phyloP scores from a whole-genome alignment of 2,113 vertebrate species.

The Dinomys branickii region DNA sequence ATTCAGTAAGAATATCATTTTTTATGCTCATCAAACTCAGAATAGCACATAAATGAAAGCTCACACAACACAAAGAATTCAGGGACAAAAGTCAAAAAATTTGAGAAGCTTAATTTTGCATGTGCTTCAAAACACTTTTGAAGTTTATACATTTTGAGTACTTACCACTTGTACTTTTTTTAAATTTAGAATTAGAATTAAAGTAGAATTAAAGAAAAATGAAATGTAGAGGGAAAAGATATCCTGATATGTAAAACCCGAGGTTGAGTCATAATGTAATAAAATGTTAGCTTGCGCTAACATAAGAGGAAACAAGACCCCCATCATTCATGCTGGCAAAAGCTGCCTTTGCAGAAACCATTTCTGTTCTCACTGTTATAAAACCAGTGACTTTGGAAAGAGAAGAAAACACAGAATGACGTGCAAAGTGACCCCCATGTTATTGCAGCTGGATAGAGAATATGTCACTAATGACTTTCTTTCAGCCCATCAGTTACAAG shows the following conservation, averaged over 20 bases:
- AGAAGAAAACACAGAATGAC: constrained; percentile 72
- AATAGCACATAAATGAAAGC: constrained; percentile 24
- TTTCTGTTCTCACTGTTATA: constrained; percentile 72
- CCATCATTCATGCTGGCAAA: constrained; percentile 56
- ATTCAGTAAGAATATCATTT: constrained; percentile 26
- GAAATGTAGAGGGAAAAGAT: not conserved
- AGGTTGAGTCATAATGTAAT: constrained; percentile 46
- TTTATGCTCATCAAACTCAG: constrained; percentile 28
- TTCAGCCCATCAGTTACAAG: constrained; percentile 67
- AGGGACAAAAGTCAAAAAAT: constrained; percentile 11
- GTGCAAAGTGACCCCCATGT: constrained; percentile 57
- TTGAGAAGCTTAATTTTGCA: constrained; percentile 35
- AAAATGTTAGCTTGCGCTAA: constrained; percentile 61
- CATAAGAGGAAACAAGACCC: constrained; percentile 64
- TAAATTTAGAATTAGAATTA: constrained; percentile 54
- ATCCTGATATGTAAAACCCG: not conserved
- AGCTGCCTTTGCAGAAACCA: constrained; percentile 72
- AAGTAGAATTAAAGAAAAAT: constrained; percentile 46
- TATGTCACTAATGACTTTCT: constrained; percentile 78
- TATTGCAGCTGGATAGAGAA: constrained; percentile 77
- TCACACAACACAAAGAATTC: constrained; percentile 1
- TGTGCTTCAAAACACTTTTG: constrained; percentile 18
- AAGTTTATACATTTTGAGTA: constrained; percentile 41
- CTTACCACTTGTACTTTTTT: not conserved
- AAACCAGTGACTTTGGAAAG: constrained; percentile 74